phyloP scores from a whole-genome alignment of 1,140 invertebrate genomes.

The Latrodectus geometricus region DNA sequence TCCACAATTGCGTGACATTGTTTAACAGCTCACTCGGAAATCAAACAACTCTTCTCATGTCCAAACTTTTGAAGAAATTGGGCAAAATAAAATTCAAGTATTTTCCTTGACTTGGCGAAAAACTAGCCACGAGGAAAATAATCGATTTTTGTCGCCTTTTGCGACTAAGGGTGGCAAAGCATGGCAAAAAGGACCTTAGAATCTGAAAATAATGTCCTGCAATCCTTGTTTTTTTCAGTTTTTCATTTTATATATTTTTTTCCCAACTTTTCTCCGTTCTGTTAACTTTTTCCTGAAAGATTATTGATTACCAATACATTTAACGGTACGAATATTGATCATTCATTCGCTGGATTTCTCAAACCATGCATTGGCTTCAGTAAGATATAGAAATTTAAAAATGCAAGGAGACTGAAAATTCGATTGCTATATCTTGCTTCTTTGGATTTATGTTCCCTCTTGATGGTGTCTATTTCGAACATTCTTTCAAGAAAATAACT shows the following conservation, averaged over 20 bases:
- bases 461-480: slow-evolving; percentile 8
- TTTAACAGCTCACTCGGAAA: slow-evolving; percentile 22
- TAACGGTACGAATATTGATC: slow-evolving; percentile 52
- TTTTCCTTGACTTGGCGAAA: slow-evolving; percentile 4
- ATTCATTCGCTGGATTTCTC: slow-evolving; percentile 29
- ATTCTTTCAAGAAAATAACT: slow-evolving; percentile 19
- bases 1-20: slow-evolving; percentile 24
- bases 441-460: slow-evolving; percentile 10
- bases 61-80: slow-evolving; percentile 48
- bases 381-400: background rate
- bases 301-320: slow-evolving; percentile 53
- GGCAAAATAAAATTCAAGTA: slow-evolving; percentile 39
- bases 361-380: background rate
- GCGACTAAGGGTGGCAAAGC: slow-evolving; percentile 27
- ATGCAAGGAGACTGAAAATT: background rate
- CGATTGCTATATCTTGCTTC: slow-evolving; percentile 45
- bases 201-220: slow-evolving; percentile 57
- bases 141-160: slow-evolving; percentile 58
- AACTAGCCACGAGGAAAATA: slow-evolving; percentile 32
- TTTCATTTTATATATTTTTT: slow-evolving; percentile 18
- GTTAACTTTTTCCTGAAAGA: slow-evolving; percentile 47
- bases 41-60: slow-evolving; percentile 45
- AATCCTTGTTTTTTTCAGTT: slow-evolving; percentile 3
- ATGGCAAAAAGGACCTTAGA: slow-evolving; percentile 42
- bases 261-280: slow-evolving; percentile 30